Percentiles rank a stretch among this genome's conserved stretches.
Conservation (phyloP, 2,113 vertebrate genomes). For the Podarcis raffonei region DNA sequence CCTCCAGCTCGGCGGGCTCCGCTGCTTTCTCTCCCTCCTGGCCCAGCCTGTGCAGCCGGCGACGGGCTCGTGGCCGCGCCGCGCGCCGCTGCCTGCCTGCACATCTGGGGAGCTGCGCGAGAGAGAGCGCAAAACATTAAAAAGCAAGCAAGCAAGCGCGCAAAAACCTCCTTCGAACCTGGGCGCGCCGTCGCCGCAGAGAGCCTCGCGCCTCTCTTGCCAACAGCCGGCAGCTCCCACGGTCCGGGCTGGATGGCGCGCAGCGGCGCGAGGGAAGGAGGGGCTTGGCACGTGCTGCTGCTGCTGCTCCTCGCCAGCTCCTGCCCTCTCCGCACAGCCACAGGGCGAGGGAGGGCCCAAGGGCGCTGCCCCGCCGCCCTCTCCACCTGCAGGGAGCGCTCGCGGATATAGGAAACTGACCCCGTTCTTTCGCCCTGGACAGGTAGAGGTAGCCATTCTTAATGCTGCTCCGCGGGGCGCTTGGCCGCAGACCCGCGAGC, state of each 20-base stretch:
- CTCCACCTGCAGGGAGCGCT: neutral
- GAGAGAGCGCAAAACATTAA: neutral
- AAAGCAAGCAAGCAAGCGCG: no score
- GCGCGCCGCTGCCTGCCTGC: constrained; percentile 2
- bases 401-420: neutral
- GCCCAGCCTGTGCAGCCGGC: neutral
- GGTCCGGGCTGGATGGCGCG: neutral
- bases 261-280: neutral
- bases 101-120: constrained; percentile 1
- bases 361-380: neutral
- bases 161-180: neutral
- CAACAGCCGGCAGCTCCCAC: neutral
- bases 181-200: neutral
- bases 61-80: constrained; percentile 15
- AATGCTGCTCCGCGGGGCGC: no score
- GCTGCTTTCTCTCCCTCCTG: neutral
- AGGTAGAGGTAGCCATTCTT: neutral
- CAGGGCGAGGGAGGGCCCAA: neutral
- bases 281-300: neutral
- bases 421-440: neutral
- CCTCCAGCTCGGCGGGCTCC: neutral
- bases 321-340: neutral
- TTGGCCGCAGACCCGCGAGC: no score
- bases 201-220: neutral
- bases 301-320: neutral